Percentiles rank a stretch among this genome's conserved stretches.
Evolutionary conservation across 2,888 invertebrate genomes (phyloP).

Genomic region (Cephus sareptanus): DNA sequence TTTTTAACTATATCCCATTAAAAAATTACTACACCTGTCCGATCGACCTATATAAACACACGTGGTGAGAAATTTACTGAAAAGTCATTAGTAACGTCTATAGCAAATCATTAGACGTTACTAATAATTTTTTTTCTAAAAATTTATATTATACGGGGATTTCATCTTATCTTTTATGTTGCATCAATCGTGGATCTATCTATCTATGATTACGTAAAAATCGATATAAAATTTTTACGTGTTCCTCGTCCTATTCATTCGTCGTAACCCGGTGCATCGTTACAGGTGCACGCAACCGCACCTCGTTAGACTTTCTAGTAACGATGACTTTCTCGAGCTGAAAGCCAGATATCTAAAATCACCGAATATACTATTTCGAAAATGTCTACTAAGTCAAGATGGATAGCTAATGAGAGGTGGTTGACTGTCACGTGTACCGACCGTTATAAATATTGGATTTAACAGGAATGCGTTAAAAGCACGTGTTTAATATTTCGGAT

Average conservation of each 20-base stretch:
- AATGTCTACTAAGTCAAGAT: not conserved
- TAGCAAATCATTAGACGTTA: not conserved
- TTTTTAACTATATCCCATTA: not conserved
- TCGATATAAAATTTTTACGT: not conserved
- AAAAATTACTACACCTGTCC: not conserved
- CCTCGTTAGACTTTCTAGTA: not conserved
- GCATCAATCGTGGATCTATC: not conserved
- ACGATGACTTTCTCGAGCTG: not conserved
- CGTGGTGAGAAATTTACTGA: not conserved
- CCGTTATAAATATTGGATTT: not conserved
- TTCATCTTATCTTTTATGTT: not conserved
- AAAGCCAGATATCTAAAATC: not conserved
- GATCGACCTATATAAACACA: not conserved
- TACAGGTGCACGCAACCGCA: not conserved
- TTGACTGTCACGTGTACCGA: not conserved
- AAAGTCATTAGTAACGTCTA: not conserved
- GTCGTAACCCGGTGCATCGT: not conserved
- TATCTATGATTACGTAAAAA: not conserved
- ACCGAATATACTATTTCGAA: not conserved
- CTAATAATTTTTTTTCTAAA: not conserved
- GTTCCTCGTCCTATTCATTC: not conserved
- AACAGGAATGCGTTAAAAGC: not conserved
- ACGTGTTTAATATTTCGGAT: not conserved
- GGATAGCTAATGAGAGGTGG: not conserved
- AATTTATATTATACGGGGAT: not conserved